Conservation (phyloP, 2,113 vertebrate species). For the Pollachius pollachius region DNA sequence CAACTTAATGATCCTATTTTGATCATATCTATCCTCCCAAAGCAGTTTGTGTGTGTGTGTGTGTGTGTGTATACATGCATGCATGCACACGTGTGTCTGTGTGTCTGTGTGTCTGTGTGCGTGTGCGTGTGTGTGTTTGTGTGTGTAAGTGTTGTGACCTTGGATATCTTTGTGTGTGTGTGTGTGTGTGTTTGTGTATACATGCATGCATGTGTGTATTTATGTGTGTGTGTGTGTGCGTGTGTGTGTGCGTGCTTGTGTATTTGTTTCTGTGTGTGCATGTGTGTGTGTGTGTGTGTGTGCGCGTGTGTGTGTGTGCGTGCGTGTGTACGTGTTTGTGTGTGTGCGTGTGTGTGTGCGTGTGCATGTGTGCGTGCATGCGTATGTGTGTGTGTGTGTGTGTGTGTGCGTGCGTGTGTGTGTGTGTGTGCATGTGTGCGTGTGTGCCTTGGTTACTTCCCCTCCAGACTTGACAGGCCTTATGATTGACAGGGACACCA, state of each 20-base stretch:
- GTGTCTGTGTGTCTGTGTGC: too few species aligned
- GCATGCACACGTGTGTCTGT: not conserved
- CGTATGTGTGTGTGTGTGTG: too few species aligned
- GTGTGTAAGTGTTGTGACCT: constrained; percentile 2
- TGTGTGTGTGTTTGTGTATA: not conserved
- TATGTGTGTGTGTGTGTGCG: too few species aligned
- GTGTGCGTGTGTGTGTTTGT: not conserved
- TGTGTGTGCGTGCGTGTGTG: not conserved
- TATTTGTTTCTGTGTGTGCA: too few species aligned
- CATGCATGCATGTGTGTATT: not conserved
- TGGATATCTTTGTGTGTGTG: not conserved
- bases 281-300: too few species aligned
- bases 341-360: not conserved
- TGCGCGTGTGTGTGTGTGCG: too few species aligned
- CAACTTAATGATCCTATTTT: too few species aligned
- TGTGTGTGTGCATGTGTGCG: constrained; percentile 1
- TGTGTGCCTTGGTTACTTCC: not conserved
- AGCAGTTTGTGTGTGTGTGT: too few species aligned
- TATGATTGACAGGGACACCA: constrained; percentile 20
- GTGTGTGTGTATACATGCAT: not conserved
- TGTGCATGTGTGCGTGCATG: not conserved
- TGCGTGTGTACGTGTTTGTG: too few species aligned
- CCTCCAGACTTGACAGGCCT: constrained; percentile 2
- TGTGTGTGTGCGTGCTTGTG: too few species aligned
- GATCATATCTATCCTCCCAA: too few species aligned